Evolutionary conservation across 2,113 vertebrate species (phyloP), one percentile per base, ranked within the genome.

Genomic region (Parotia lawesii): DNA sequence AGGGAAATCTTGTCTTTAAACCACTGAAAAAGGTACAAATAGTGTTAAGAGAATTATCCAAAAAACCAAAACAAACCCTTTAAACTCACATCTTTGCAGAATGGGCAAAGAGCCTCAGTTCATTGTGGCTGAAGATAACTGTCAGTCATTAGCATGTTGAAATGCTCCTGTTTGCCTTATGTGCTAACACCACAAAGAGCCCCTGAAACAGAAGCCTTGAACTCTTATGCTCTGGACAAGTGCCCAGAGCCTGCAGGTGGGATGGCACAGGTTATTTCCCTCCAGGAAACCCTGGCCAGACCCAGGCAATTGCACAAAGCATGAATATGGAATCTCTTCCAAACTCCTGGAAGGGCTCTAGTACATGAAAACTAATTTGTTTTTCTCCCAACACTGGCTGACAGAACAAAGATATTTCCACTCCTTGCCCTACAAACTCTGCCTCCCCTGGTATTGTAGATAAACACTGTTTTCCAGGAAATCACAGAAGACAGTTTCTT

Each of bases 341-440:
- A 28, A 84, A 71, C 15, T 67, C 51, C 80, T 40, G 37, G 60
- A 85, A 69, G 11, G 58, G 37, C 40, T 92, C 35, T 25, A 16
- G 48, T 21, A 60, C 11, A 21, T 14, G 21, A 72, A 89, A 85
- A 75, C 8, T 31, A 11, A 82, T 28, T 64, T 35, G n/a, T 56
- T 40, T 67, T 56, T 56, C 50, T 44, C 7, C 1, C n/a, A 45
- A 14, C 12, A 0, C 0, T 29, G 6, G 9, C 38, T 84, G 56
- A 71, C 20, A 42, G 29, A 61, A 57, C 2, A 15, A 57, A 64
- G 48, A 0, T 37, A 74, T 22, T 66, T 66, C 67, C 57, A 61
- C 42, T 74, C 56, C 33, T 62, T 80, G 50, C 50, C 44, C 38
- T 35, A 74, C 56, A 58, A 77, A 38, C 16, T 66, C 58, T 37